These are phyloP conservation scores for Callyntrura sp. DNA, from an alignment of 2,888 invertebrate species.

Conservation along the genomic window DNA sequence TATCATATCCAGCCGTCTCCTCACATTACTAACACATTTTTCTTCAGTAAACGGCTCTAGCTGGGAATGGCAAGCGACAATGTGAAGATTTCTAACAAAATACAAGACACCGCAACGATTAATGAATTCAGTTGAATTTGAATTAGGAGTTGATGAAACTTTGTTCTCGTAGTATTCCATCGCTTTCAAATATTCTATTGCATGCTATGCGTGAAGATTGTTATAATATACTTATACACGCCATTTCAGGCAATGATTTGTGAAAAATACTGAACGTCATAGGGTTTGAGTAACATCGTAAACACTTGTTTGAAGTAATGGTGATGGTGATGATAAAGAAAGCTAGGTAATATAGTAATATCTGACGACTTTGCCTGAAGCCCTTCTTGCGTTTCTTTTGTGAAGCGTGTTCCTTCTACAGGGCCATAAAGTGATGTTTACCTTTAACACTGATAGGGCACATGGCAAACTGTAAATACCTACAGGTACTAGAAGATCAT, in stretches of 20 bases:
- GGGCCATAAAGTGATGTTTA: conserved; percentile 45
- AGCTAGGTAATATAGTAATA: too few species aligned
- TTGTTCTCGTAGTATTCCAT: too few species aligned
- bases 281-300: too few species aligned
- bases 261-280: neutral
- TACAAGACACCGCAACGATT: neutral
- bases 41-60: too few species aligned
- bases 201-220: too few species aligned
- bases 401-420: conserved; percentile 21
- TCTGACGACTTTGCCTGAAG: neutral
- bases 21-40: neutral
- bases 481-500: neutral
- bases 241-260: neutral
- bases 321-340: neutral
- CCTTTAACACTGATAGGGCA: conserved; percentile 22
- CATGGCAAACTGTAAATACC: neutral
- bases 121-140: neutral
- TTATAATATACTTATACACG: neutral
- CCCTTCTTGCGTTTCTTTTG: neutral
- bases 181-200: too few species aligned
- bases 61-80: neutral
- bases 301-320: too few species aligned
- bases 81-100: neutral
- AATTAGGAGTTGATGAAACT: neutral
- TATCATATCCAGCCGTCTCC: neutral